These are phyloP conservation scores for Leucosticte australis DNA, from an alignment of 2,113 vertebrate species.

Conservation along the genomic window DNA sequence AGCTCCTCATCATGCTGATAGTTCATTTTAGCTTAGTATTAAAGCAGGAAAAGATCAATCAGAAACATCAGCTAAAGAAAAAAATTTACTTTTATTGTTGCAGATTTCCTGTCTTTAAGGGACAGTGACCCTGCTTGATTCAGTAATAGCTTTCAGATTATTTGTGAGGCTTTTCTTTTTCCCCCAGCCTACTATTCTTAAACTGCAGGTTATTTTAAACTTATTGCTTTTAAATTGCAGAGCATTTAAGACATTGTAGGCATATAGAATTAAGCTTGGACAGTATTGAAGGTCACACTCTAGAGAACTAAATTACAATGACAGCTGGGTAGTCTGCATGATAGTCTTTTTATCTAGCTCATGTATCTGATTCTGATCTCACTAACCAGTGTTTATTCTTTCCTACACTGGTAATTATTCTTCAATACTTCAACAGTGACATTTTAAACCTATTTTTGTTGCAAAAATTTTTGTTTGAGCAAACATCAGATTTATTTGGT, in stretches of 20 bases:
- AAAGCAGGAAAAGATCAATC: not conserved
- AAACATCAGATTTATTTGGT: not conserved
- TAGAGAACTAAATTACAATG: not conserved
- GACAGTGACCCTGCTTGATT: not conserved
- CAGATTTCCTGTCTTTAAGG: not conserved
- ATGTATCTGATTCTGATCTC: not conserved
- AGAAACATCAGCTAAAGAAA: not conserved
- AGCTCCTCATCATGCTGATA: not conserved
- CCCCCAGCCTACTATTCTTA: not conserved
- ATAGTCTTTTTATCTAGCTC: not conserved
- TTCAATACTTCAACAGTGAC: not conserved
- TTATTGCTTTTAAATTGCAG: constrained; percentile 16
- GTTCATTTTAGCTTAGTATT: not conserved
- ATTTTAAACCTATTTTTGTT: not conserved
- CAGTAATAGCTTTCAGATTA: not conserved
- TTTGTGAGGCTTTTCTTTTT: not conserved
- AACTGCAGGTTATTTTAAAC: not conserved
- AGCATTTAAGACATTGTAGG: not conserved
- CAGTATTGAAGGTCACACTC: not conserved
- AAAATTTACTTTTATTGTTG: not conserved
- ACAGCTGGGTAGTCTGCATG: not conserved
- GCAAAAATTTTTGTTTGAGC: not conserved
- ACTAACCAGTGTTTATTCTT: not conserved
- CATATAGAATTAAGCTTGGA: not conserved
- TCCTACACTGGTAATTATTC: not conserved